Conservation (phyloP, 2,113 vertebrate genomes). For the Rhadina sibilatrix region DNA sequence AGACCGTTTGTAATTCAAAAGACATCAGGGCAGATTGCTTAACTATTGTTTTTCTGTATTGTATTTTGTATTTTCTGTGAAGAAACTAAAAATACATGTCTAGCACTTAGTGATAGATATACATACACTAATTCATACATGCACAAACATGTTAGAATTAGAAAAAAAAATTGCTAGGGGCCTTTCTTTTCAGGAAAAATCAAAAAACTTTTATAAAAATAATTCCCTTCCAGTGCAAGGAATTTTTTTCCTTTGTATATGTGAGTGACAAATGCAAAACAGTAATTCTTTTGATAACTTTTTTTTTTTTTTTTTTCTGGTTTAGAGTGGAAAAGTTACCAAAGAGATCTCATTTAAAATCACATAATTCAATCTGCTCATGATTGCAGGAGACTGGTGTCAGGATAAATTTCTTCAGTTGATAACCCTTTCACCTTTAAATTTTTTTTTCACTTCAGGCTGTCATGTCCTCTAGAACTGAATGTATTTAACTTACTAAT, state of each 20-base stretch:
- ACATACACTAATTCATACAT: background rate
- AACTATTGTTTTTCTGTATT: constrained; percentile 6
- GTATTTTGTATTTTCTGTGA: background rate
- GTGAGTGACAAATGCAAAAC: background rate
- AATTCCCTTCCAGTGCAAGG: background rate
- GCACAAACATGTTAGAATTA: background rate
- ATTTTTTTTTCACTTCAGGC: constrained; percentile 67
- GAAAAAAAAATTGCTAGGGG: background rate
- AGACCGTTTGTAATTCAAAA: constrained; percentile 23
- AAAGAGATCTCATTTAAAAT: constrained; percentile 65
- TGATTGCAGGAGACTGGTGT: constrained; percentile 60
- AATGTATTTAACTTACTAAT: constrained; percentile 59
- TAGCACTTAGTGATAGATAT: background rate
- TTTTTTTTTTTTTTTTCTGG: background rate
- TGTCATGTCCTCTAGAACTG: constrained; percentile 26
- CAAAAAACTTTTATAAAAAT: background rate
- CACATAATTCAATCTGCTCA: constrained; percentile 58
- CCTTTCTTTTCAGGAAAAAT: background rate
- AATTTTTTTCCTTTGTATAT: constrained; percentile 26
- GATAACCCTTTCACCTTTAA: constrained; percentile 72
- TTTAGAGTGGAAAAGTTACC: background rate
- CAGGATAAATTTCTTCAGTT: constrained; percentile 68
- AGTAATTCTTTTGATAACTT: background rate
- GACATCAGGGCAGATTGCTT: constrained; percentile 14
- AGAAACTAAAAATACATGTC: background rate